These are phyloP conservation scores for Mus minutoides DNA, from an alignment of 2,797 vertebrate species.

Conservation along the genomic window DNA sequence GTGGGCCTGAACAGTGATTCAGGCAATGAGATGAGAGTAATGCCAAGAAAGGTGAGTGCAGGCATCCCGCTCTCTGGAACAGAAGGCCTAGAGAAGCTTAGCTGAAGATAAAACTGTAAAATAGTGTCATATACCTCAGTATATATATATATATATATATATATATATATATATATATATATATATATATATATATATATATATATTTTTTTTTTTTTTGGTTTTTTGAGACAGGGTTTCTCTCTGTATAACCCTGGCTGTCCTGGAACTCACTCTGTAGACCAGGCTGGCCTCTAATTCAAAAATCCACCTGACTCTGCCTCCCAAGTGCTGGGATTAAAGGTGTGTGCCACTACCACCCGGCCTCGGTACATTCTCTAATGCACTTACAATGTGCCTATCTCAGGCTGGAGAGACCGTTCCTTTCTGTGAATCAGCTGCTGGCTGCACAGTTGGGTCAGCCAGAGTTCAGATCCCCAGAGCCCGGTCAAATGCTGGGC, in stretches of 20 bases:
- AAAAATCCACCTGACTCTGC: too few species aligned
- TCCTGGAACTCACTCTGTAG: too few species aligned
- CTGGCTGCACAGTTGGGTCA: neutral
- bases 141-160: too few species aligned
- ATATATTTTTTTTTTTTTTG: too few species aligned
- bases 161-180: too few species aligned
- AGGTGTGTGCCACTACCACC: too few species aligned
- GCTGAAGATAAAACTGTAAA: neutral
- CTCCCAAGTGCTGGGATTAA: too few species aligned
- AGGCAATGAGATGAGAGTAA: neutral
- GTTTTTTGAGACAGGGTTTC: too few species aligned
- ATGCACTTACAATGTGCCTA: neutral
- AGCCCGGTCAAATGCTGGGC: neutral
- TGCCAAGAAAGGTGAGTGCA: constrained; percentile 25
- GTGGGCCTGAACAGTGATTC: neutral
- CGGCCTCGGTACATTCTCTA: neutral
- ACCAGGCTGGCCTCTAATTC: too few species aligned
- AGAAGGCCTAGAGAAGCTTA: neutral
- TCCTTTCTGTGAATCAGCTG: neutral
- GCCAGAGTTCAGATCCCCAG: neutral
- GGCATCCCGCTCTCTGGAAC: neutral
- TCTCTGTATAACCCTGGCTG: too few species aligned
- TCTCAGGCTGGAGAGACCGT: neutral
- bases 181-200: too few species aligned
- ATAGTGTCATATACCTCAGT: neutral